Conservation (phyloP, 2,113 vertebrate species). For the Circaetus cinerascens region DNA sequence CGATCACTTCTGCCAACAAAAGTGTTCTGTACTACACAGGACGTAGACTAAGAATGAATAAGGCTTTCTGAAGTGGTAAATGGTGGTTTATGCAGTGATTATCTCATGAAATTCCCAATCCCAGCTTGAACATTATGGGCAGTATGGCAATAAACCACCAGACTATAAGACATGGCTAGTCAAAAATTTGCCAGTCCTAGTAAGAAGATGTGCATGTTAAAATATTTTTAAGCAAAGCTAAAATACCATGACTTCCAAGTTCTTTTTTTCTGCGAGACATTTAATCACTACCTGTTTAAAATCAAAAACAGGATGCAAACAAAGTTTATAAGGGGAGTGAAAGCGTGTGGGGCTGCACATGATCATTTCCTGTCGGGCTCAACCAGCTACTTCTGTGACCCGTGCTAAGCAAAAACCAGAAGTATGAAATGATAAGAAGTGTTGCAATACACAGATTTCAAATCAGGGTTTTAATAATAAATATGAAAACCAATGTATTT, state of each 20-base stretch:
- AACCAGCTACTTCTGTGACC: neutral
- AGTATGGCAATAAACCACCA: neutral
- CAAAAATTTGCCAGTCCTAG: neutral
- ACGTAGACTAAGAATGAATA: neutral
- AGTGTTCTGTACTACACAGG: neutral
- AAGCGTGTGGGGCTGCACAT: neutral
- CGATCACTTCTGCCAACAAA: neutral
- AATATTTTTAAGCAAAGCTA: neutral
- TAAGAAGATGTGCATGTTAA: neutral
- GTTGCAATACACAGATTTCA: neutral
- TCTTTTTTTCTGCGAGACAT: neutral
- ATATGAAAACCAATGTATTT: neutral
- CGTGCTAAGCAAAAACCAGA: neutral
- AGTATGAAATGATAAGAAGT: neutral
- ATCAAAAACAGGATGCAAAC: conserved; percentile 22
- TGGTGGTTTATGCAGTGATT: neutral
- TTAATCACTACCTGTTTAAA: neutral
- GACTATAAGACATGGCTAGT: neutral
- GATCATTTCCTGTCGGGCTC: neutral
- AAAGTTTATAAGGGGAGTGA: neutral
- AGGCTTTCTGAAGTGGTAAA: neutral
- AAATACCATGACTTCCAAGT: neutral
- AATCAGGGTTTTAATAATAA: neutral
- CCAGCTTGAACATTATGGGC: neutral
- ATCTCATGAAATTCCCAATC: neutral